These are phyloP conservation scores for Pachypanchax playfairii DNA, from an alignment of 2,113 vertebrate species.

Conservation along the genomic window DNA sequence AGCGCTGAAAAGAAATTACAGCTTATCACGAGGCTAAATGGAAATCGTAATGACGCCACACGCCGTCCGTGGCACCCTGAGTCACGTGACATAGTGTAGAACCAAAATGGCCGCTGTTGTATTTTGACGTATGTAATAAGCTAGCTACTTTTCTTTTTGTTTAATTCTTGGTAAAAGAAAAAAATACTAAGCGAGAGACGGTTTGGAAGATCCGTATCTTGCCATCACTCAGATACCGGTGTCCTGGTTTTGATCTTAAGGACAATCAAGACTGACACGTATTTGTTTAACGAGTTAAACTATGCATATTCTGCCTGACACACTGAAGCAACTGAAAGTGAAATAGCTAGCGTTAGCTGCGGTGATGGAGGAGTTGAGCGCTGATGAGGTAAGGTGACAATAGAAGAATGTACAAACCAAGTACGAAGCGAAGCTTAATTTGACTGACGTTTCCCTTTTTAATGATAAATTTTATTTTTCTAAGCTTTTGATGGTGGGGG, in stretches of 20 bases:
- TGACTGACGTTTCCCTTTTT: background rate
- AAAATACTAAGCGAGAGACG: constrained; percentile 53
- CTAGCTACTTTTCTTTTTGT: constrained; percentile 85
- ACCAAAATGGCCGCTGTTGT: constrained; percentile 95
- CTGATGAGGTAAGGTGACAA: constrained; percentile 90
- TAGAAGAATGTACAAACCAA: background rate
- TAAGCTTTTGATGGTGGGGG: too few relatives aligned
- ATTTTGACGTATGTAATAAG: constrained; percentile 97
- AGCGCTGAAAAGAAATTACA: too few relatives aligned
- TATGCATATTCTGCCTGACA: constrained; percentile 84
- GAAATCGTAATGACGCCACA: constrained; percentile 10
- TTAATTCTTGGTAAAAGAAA: constrained; percentile 75
- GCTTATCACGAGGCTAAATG: too few relatives aligned
- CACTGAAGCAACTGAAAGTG: constrained; percentile 63
- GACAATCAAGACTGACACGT: constrained; percentile 74
- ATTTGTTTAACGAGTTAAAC: constrained; percentile 76
- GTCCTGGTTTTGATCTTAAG: constrained; percentile 58
- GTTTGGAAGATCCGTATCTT: constrained; percentile 22
- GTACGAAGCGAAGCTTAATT: accelerated
- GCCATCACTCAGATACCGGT: constrained; percentile 43
- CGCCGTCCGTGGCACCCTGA: constrained; percentile 8
- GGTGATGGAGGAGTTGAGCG: constrained; percentile 99
- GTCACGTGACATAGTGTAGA: constrained; percentile 86
- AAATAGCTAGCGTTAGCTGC: constrained; percentile 72
- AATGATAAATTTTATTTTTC: background rate